A percentile compares a stretch with the other conserved stretches of the same genome.
Conservation (phyloP, 2,113 vertebrate genomes). For the Uria lomvia region DNA sequence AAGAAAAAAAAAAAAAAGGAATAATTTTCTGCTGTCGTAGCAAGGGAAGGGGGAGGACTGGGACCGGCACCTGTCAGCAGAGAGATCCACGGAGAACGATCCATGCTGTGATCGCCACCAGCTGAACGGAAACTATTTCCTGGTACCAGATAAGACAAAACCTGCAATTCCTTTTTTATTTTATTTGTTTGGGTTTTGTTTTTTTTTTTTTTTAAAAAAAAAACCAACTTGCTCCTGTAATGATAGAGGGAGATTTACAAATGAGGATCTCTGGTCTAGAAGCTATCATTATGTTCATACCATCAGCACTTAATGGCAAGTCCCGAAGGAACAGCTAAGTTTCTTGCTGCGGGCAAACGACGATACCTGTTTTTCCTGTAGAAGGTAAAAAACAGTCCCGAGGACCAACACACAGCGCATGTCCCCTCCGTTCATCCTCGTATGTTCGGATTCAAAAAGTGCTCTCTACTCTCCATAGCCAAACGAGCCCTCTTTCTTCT, state of each 20-base stretch:
- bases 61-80: not conserved
- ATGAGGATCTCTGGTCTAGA: not conserved
- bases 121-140: not conserved
- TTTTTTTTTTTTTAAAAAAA: not conserved
- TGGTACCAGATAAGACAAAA: not conserved
- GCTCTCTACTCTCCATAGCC: not conserved
- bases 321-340: not conserved
- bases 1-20: not conserved
- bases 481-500: not conserved
- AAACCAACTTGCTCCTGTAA: not conserved
- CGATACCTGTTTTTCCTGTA: not conserved
- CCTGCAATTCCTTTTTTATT: not conserved
- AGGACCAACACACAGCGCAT: not conserved
- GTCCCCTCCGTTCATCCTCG: not conserved
- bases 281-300: not conserved
- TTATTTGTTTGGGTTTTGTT: too few relatives aligned
- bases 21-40: not conserved
- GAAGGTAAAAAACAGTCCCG: not conserved
- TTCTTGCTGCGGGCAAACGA: not conserved
- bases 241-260: not conserved
- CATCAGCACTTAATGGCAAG: not conserved
- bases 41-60: not conserved
- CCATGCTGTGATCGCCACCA: rapidly evolving
- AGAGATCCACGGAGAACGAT: rapidly evolving
- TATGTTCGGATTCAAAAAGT: rapidly evolving